Base-by-base conservation (phyloP, 2,888 invertebrate genomes). In the Microctonus aethiopoides region DNA sequence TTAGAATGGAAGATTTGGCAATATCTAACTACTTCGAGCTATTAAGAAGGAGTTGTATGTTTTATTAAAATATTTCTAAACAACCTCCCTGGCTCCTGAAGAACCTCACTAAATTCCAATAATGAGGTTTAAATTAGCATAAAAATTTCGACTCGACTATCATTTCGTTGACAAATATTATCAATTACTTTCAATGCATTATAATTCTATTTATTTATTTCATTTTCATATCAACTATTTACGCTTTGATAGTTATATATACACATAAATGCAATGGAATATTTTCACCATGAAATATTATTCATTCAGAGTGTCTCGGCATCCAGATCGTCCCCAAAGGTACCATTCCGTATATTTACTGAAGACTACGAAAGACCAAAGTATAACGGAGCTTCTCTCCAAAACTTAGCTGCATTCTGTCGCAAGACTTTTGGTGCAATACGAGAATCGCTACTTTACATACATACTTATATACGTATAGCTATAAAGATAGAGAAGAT, bases 271-370 rank as follows among this genome's bases (percentile, higher is more conserved):
- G 7, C 16, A 16, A 22, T 7, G 57, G 16, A 57, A 57, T 57
- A 32, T 32, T 29, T n/a, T n/a, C n/a, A 20, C 16, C 1, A 57
- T 57, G 57, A 57, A 57, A 57, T 57, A 57, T 57, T 57, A 32
- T 57, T 57, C 32, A 51, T 60, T 68, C 36, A 51, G 39, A 41
- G 54, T 60, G 59, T 59, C 56, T 59, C 51, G 67, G 74, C 74
- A 74, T 70, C 67, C 62, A 52, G 73, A 74, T 76, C 68, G 72
- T 70, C 65, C 74, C 75, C 74, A 67, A 71, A 74, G 74, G 76
- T 68, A 70, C 72, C 72, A 74, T 75, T 75, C 54, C 69, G 76
- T 72, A 74, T 77, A 77, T 75, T 77, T 74, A 77, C 74, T 72
- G 73, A 56, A 70, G 70, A 52, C 54, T 41, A 46, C 6, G 16